Conservation (phyloP, 1,140 invertebrate genomes). For the Oncopodura yosiiana region DNA sequence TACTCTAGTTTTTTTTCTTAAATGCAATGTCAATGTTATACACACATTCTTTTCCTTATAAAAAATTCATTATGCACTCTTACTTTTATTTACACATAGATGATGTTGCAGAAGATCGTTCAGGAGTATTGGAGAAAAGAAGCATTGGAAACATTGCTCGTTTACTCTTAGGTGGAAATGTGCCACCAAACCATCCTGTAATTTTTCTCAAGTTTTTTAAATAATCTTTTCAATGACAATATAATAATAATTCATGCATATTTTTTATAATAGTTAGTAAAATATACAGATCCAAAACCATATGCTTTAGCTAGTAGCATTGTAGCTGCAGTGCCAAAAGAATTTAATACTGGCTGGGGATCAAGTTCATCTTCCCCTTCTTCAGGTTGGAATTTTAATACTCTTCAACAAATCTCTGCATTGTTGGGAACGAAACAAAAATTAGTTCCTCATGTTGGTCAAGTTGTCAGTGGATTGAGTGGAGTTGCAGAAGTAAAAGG, state of each 20-base stretch:
- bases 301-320: constrained; percentile 11
- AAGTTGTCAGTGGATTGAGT: constrained; percentile 16
- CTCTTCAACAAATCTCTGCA: not conserved
- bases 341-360: constrained; percentile 1
- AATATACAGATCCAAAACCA: constrained; percentile 29
- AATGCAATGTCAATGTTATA: no score
- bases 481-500: constrained; percentile 19
- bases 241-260: no score
- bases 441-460: constrained; percentile 13
- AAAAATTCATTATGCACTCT: no score
- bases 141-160: constrained; percentile 31
- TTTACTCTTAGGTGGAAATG: constrained; percentile 34
- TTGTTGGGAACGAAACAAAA: constrained; percentile 16
- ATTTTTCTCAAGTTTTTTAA: no score
- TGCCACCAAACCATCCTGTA: constrained; percentile 33
- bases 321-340: constrained; percentile 29
- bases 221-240: no score
- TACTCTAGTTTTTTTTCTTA: no score
- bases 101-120: not conserved
- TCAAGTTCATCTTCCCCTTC: not conserved
- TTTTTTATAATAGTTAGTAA: no score
- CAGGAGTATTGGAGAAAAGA: not conserved
- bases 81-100: not conserved
- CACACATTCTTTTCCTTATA: no score
- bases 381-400: not conserved